phyloP scores from a whole-genome alignment of 2,113 vertebrate genomes.

The Chaenogobius annularis region DNA sequence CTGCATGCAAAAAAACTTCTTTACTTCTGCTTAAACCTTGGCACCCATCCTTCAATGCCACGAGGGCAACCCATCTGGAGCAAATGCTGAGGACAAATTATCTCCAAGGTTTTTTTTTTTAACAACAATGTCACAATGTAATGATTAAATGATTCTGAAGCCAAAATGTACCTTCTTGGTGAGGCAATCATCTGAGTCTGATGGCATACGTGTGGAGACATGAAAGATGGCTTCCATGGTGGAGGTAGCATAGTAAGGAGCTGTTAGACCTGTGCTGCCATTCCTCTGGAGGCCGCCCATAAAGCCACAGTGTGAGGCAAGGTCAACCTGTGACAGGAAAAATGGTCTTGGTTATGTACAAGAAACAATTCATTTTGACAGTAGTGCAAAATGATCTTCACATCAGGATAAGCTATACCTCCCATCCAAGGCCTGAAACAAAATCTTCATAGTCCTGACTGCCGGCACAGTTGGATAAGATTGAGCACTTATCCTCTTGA shows the following conservation, averaged over 20 bases:
- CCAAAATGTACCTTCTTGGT: conserved; percentile 90
- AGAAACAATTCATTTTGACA: not conserved
- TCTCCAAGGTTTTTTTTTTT: too few species aligned
- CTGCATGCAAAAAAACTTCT: not conserved
- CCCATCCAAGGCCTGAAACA: conserved; percentile 97
- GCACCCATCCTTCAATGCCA: too few species aligned
- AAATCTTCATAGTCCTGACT: conserved; percentile 96
- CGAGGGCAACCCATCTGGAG: too few species aligned
- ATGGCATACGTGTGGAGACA: conserved; percentile 97
- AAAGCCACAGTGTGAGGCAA: conserved; percentile 93
- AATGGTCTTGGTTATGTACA: conserved; percentile 1
- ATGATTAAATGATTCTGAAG: not conserved
- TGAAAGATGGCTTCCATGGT: conserved; percentile 97
- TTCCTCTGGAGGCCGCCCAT: conserved; percentile 98
- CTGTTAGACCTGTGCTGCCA: conserved; percentile 92
- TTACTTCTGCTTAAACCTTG: not conserved
- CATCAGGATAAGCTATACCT: conserved; percentile 75
- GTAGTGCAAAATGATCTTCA: not conserved
- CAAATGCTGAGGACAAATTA: too few species aligned
- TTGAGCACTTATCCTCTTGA: conserved; percentile 97
- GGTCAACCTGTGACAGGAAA: conserved; percentile 82
- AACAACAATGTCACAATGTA: not conserved
- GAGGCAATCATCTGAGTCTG: conserved; percentile 90
- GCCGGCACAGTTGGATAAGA: conserved; percentile 91
- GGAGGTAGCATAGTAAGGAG: conserved; percentile 96